These are phyloP conservation scores for Chloropsis cyanopogon DNA, from an alignment of 2,113 vertebrate genomes.

Conservation along the genomic window DNA sequence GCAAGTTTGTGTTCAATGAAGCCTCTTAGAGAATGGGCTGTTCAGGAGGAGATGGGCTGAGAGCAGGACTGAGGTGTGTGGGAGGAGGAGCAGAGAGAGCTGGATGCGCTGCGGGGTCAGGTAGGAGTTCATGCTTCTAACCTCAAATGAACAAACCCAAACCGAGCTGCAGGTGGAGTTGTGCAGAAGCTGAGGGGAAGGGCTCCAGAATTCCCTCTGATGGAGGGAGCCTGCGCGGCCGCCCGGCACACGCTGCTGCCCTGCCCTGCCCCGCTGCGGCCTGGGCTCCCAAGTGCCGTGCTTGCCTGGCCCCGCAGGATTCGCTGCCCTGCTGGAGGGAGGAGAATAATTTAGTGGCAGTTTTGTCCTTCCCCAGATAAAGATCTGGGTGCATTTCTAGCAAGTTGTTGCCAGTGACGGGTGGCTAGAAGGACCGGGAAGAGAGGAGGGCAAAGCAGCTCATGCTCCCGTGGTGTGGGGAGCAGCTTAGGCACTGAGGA, in stretches of 20 bases:
- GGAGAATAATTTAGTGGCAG: neutral
- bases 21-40: neutral
- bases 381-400: neutral
- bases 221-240: fast-evolving
- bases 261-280: fast-evolving
- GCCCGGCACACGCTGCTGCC: neutral
- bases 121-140: neutral
- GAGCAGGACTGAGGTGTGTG: neutral
- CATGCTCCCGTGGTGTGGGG: neutral
- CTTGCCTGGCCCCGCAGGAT: fast-evolving
- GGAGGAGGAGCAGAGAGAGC: neutral
- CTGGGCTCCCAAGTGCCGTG: neutral
- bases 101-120: neutral
- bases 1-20: neutral
- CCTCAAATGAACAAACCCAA: neutral
- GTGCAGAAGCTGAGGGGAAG: neutral
- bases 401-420: neutral
- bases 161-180: neutral
- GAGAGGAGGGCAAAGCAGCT: neutral
- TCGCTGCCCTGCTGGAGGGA: neutral
- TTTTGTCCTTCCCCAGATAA: neutral
- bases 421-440: neutral
- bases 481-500: neutral
- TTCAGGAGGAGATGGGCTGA: neutral
- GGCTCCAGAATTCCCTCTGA: neutral